These are phyloP conservation scores for Sphaerophoria taeniata DNA, from an alignment of 2,888 invertebrate genomes.

Conservation along the genomic window DNA sequence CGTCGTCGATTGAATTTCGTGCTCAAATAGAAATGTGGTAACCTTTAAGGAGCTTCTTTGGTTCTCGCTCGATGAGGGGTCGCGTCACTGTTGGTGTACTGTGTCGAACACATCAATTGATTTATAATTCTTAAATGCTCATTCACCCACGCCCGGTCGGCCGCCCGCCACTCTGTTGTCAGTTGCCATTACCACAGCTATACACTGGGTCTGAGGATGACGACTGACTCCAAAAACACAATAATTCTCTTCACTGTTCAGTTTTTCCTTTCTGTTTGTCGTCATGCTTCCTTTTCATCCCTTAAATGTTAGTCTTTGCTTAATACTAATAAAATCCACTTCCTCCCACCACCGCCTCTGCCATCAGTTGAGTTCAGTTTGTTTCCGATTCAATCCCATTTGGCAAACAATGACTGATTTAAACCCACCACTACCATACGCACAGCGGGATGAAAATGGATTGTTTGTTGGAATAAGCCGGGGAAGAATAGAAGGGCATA, in stretches of 20 bases:
- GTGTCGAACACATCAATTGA: constrained; percentile 72
- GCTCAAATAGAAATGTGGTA: constrained; percentile 57
- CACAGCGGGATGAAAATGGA: constrained; percentile 35
- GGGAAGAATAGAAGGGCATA: no score
- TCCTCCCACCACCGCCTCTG: background rate
- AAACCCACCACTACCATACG: constrained; percentile 34
- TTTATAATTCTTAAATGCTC: constrained; percentile 68
- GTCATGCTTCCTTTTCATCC: constrained; percentile 48
- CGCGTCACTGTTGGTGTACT: constrained; percentile 42
- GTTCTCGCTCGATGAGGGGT: constrained; percentile 30
- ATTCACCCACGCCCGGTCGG: constrained; percentile 4
- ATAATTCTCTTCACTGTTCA: constrained; percentile 3
- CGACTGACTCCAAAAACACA: background rate
- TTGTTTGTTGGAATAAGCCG: background rate
- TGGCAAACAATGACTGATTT: constrained; percentile 66
- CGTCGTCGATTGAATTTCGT: constrained; percentile 32
- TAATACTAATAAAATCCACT: constrained; percentile 54
- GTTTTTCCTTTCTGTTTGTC: constrained; percentile 19
- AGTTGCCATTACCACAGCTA: background rate
- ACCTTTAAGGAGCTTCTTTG: background rate
- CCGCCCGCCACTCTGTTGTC: background rate
- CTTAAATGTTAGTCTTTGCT: constrained; percentile 53
- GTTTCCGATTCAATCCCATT: constrained; percentile 60
- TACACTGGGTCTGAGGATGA: background rate
- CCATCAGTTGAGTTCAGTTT: background rate